Base-by-base conservation (phyloP, 1,140 invertebrate genomes). In the Pachypsylla venusta region DNA sequence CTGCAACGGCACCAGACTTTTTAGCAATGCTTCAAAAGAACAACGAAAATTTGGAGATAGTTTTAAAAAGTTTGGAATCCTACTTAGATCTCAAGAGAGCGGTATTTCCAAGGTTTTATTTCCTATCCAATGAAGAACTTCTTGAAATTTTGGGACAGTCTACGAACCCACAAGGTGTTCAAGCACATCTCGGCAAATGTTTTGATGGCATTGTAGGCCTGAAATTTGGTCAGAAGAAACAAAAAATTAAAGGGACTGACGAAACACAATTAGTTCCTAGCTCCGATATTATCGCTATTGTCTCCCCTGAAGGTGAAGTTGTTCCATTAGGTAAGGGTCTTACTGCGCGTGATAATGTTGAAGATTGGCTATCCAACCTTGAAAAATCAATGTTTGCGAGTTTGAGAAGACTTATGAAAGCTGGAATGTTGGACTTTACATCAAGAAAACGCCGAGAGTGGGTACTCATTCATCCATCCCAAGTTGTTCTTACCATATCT, bases 111-210 rank as follows among this genome's bases (percentile, higher is more conserved):
- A 74, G 91, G 63, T 88, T 96, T 73, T 96, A 94, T 73, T 96
- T 96, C 70, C 73, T 96, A 22, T 95, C 91, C 1, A 95, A 96
- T 71, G 90, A 93, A 64, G 92, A 95, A 68, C 73, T 96, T 16
- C 74, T 97, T 26, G 91, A 95, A 74, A 93, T 95, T 66, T 75
- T 96, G 53, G 87, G 89, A 35, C 88, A 92, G 75, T 80, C 81
- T 68, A 64, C 12, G 22, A 42, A 56, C 71, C 87, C 89, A 0
- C 81, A 86, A 62, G 87, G 87, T 1, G 87, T 94, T 0, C 89
- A 93, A 67, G 85, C 85, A 10, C 86, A 93, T 74, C 72, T 94
- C 19, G 77, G 86, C 53, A 93, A 93, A 71, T 93, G 89, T 66
- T 94, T 94, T 69, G 89, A 93, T 70, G 88, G 82, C 1, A 86